phyloP scores from a whole-genome alignment of 2,797 vertebrate species.

The Falco biarmicus region DNA sequence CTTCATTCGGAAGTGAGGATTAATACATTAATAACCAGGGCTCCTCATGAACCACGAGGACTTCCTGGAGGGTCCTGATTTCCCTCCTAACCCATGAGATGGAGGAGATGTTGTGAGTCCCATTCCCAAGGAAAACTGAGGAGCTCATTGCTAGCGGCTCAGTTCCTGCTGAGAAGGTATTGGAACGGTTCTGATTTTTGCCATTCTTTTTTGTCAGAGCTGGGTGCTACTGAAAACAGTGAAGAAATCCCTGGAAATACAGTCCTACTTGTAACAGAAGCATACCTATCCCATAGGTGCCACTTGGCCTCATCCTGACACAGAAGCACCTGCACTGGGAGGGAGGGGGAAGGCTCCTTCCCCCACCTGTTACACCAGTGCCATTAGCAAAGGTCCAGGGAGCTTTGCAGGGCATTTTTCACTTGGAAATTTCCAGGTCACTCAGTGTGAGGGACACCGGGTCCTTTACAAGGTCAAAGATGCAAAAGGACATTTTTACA shows the following conservation, averaged over 20 bases:
- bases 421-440: not conserved
- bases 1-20: not conserved
- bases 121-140: not conserved
- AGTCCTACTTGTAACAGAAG: not conserved
- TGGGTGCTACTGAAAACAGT: not conserved
- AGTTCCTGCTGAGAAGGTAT: not conserved
- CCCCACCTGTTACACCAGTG: not conserved
- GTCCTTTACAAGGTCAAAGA: not conserved
- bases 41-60: accelerated
- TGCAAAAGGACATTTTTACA: not conserved
- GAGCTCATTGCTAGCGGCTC: not conserved
- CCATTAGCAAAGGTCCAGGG: not conserved
- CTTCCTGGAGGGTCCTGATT: not conserved
- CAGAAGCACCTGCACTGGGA: not conserved
- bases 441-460: not conserved
- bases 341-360: not conserved
- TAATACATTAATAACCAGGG: not conserved
- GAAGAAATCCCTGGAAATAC: not conserved
- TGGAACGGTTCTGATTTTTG: not conserved
- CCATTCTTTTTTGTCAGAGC: not conserved
- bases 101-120: not conserved
- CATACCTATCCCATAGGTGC: not conserved
- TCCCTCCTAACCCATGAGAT: not conserved
- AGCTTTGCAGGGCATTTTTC: not conserved
- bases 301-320: not conserved